A percentile compares a stretch with the other conserved stretches of the same genome.
phyloP scores from a whole-genome alignment of 2,113 vertebrate species.

The Gorilla gorilla region DNA sequence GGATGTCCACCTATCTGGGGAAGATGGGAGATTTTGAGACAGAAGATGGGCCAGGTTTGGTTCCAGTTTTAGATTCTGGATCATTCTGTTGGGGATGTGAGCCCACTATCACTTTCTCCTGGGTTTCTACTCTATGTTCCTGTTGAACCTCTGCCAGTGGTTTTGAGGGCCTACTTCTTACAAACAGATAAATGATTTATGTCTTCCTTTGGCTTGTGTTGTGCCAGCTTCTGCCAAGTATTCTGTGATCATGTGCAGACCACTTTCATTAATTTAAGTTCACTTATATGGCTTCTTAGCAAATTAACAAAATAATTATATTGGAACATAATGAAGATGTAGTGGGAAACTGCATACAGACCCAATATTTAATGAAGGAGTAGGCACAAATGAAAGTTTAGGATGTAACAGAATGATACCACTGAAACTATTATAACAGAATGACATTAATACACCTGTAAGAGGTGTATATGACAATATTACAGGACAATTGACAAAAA shows the following conservation, averaged over 20 bases:
- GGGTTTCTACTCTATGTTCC: not conserved
- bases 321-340: not conserved
- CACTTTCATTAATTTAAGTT: slow-evolving; percentile 49
- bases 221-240: slow-evolving; percentile 45
- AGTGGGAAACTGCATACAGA: not conserved
- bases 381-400: not conserved
- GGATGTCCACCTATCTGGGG: not conserved
- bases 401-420: not conserved
- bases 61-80: not conserved
- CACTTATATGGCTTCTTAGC: not conserved
- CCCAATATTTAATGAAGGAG: slow-evolving; percentile 3
- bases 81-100: not conserved
- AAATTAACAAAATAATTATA: slow-evolving; percentile 47
- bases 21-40: not conserved
- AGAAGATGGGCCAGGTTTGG: not conserved
- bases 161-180: slow-evolving; percentile 13
- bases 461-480: not conserved
- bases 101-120: not conserved
- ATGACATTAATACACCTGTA: not conserved
- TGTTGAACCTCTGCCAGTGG: not conserved
- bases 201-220: not conserved
- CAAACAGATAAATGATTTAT: not conserved
- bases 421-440: not conserved
- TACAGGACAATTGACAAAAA: not conserved
- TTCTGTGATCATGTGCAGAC: slow-evolving; percentile 8